phyloP scores from a whole-genome alignment of 2,113 vertebrate genomes.

The Thryonomys swinderianus region DNA sequence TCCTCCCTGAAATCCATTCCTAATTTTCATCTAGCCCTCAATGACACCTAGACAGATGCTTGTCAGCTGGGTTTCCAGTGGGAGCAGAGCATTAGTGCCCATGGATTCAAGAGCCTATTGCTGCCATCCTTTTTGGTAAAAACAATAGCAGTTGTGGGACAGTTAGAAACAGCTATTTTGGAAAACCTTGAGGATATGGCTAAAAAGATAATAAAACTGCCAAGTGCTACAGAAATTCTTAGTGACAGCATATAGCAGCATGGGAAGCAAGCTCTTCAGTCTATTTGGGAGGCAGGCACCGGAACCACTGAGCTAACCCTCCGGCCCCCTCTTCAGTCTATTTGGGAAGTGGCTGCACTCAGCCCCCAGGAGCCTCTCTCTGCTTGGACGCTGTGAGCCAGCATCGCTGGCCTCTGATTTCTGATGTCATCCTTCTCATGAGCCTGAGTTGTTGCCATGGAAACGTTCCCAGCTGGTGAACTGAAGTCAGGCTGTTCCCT shows the following conservation, averaged over 20 bases:
- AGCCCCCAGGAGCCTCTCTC: background rate
- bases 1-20: constrained; percentile 6
- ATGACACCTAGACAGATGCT: background rate
- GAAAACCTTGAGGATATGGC: constrained; percentile 40
- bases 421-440: background rate
- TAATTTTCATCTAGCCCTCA: background rate
- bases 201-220: constrained; percentile 34
- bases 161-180: constrained; percentile 58
- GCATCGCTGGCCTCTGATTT: background rate
- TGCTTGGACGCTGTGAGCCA: background rate
- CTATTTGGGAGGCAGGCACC: background rate
- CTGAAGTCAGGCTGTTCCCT: constrained; percentile 14
- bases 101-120: background rate
- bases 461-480: background rate
- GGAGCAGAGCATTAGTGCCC: background rate
- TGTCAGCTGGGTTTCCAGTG: background rate
- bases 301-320: too few relatives aligned
- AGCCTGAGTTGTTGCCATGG: background rate
- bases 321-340: background rate
- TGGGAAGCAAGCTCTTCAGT: background rate
- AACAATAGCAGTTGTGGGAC: background rate
- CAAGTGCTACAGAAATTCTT: constrained; percentile 7
- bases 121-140: background rate
- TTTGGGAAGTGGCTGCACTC: background rate
- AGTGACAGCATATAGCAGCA: background rate